A percentile compares a stretch with the other conserved stretches of the same genome.
Conservation (phyloP, 30 jellyfish, hydroid and myxozoan genomes). For the Aurelia aurita region DNA sequence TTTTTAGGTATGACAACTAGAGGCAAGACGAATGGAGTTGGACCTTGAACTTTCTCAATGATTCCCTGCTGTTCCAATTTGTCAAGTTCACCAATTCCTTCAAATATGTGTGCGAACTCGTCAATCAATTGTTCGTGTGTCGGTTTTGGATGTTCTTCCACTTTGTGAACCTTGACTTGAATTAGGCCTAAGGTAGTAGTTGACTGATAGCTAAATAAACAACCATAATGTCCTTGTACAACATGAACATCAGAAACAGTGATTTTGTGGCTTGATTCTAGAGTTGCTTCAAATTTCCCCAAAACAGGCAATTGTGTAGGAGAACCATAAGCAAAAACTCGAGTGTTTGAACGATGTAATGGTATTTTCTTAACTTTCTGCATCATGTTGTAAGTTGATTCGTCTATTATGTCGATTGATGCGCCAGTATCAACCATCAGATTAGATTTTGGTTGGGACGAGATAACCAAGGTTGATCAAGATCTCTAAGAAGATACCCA, state of each 20-base stretch:
- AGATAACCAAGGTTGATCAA: no score
- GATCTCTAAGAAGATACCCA: no score
- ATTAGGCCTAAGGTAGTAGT: conserved; percentile 24
- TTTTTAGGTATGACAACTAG: conserved; percentile 64
- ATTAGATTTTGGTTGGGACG: neutral
- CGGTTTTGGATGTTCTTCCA: conserved; percentile 7
- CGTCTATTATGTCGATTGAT: conserved; percentile 37
- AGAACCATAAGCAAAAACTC: conserved; percentile 45
- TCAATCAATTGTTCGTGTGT: neutral
- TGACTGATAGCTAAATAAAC: conserved; percentile 24
- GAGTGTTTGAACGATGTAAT: neutral
- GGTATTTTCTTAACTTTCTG: neutral
- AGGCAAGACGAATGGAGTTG: conserved; percentile 72
- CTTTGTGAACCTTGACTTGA: conserved; percentile 5
- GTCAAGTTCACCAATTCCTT: neutral
- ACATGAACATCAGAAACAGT: conserved; percentile 33
- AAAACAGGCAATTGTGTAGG: conserved; percentile 28
- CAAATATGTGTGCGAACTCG: neutral
- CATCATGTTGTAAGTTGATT: neutral
- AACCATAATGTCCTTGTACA: conserved; percentile 37
- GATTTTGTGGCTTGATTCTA: conserved; percentile 21
- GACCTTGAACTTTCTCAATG: conserved; percentile 56
- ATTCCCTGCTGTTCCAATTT: conserved; percentile 56
- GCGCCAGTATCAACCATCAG: conserved; percentile 43
- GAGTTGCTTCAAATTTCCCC: conserved; percentile 22